Evolutionary conservation across 2,888 invertebrate genomes (phyloP), one percentile per base, ranked within the genome.

Genomic region (Campopleginae sp.): DNA sequence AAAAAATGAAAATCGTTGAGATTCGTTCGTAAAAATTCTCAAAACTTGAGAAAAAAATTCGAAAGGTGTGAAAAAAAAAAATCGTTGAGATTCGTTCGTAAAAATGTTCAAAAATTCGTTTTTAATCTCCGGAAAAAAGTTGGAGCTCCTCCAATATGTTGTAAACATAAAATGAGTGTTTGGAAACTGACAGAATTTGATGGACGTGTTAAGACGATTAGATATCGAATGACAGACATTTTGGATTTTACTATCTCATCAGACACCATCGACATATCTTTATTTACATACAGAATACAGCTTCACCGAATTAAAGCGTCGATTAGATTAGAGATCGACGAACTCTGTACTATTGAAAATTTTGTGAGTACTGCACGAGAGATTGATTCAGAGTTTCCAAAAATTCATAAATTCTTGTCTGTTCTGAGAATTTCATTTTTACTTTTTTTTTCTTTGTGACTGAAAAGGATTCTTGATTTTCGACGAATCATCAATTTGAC

Each of bases 291-390:
- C 19, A 38, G 14, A 58, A 33, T 4, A 74, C 17, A 58, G 6
- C 68, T 44, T 54, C 17, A 33, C 38, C 23, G 46, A 17, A 72
- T 23, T 31, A 63, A 71, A 71, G 17, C 38, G 6, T 23, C 23
- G 12, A 63, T 27, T 51, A 48, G 71, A 65, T 63, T 23, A 12
- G 48, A 72, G 79, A 80, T 72, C 72, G 51, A 65, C 48, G 79
- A 80, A 65, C 79, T 65, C 38, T 23, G 54, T 10, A n/a, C 58
- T 42, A 42, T 12, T 51, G 48, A 71, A 63, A 38, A 71, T 71
- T 23, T 79, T 3, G n/a, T n/a, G n/a, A 63, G 51, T 51, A 48
- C 38, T 12, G 38, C 51, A 33, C 38, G 63, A 31, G 46, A 71
- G 51, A 3, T 14, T 6, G 42, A 65, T 63, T 72, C n/a, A 1